Conservation (phyloP, 2,888 invertebrate species). For the Nipponacmea schrenckii region DNA sequence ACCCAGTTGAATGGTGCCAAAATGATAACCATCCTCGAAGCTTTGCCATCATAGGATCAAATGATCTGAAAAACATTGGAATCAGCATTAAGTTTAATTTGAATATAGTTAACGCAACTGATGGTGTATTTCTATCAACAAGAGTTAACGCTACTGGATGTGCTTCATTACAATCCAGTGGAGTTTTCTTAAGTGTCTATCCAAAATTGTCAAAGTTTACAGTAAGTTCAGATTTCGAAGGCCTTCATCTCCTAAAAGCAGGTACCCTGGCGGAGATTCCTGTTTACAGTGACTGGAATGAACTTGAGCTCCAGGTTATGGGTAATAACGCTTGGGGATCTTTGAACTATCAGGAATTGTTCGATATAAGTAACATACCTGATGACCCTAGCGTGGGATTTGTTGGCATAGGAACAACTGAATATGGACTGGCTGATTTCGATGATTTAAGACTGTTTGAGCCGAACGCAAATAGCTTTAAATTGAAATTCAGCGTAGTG, state of each 20-base stretch:
- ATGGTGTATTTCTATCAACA: slow-evolving; percentile 9
- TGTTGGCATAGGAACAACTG: slow-evolving; percentile 55
- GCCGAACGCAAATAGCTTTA: no score
- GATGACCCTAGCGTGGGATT: slow-evolving; percentile 48
- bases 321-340: slow-evolving; percentile 37
- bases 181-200: slow-evolving; percentile 8
- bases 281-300: neutral
- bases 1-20: slow-evolving; percentile 58
- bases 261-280: neutral
- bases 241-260: neutral
- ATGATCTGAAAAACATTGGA: slow-evolving; percentile 45
- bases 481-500: no score
- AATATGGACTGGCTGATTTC: slow-evolving; percentile 60
- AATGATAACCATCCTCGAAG: slow-evolving; percentile 38
- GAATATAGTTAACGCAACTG: neutral
- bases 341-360: slow-evolving; percentile 43
- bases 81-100: neutral
- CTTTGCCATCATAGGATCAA: slow-evolving; percentile 56
- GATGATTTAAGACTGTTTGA: slow-evolving; percentile 50
- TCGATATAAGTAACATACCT: slow-evolving; percentile 31
- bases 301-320: neutral
- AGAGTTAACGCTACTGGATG: slow-evolving; percentile 11
- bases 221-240: slow-evolving; percentile 6
- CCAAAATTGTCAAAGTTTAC: neutral
- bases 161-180: slow-evolving; percentile 1